phyloP scores from a whole-genome alignment of 2,888 invertebrate genomes.

The Diplazon laetatorius region DNA sequence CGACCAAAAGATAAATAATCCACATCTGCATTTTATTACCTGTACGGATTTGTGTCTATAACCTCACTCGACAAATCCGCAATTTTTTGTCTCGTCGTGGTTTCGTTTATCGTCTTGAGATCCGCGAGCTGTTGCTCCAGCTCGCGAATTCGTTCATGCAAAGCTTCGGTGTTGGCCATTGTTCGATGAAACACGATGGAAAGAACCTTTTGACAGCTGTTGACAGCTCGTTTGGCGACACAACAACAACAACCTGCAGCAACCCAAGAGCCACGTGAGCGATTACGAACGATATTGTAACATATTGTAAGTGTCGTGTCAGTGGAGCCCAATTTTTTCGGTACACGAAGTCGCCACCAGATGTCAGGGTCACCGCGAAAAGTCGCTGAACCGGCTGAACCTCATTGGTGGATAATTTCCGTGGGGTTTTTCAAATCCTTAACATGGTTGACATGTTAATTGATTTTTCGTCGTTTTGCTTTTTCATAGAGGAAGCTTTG shows the following conservation, averaged over 20 bases:
- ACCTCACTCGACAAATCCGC: conserved; percentile 97
- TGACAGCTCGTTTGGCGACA: no score
- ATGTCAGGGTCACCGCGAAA: no score
- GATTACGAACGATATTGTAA: conserved; percentile 11
- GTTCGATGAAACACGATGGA: not conserved
- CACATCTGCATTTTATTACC: conserved; percentile 84
- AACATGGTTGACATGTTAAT: no score
- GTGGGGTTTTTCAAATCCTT: no score
- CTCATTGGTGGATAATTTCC: no score
- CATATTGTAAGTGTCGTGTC: no score
- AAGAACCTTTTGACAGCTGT: conserved; percentile 20
- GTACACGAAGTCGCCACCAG: no score
- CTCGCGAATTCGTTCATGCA: not conserved
- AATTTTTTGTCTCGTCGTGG: conserved; percentile 87
- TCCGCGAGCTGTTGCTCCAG: conserved; percentile 5
- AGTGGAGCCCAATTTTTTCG: no score
- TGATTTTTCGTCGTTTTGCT: no score
- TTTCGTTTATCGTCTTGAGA: conserved; percentile 68
- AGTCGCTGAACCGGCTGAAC: no score
- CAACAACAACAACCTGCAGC: conserved; percentile 15
- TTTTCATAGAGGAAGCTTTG: no score
- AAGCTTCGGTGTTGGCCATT: conserved; percentile 29
- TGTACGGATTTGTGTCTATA: conserved; percentile 98
- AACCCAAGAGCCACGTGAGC: conserved; percentile 16
- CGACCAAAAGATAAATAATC: not conserved